These are phyloP conservation scores for Sialia sialis DNA, from an alignment of 2,113 vertebrate species.

Conservation along the genomic window DNA sequence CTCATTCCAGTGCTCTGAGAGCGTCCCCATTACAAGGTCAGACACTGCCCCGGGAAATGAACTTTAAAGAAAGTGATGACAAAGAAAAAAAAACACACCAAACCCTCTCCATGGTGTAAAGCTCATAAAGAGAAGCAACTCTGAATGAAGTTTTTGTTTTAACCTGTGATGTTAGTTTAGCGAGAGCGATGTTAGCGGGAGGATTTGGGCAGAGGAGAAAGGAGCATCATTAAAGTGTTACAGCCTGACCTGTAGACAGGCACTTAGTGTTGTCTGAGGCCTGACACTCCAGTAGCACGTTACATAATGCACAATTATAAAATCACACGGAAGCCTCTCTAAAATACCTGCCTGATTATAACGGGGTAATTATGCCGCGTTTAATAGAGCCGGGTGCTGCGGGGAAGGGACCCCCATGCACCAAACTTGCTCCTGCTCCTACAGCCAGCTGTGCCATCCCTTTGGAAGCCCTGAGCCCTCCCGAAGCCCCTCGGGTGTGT, in stretches of 20 bases:
- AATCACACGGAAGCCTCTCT: conserved; percentile 6
- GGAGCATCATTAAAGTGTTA: background rate
- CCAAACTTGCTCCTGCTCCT: background rate
- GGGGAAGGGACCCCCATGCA: background rate
- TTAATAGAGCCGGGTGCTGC: background rate
- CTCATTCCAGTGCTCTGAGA: background rate
- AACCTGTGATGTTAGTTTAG: too few relatives aligned
- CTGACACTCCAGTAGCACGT: background rate
- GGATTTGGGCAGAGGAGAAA: background rate
- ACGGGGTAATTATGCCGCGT: background rate
- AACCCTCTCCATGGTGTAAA: accelerated
- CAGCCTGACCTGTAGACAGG: background rate
- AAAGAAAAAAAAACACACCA: background rate
- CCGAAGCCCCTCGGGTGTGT: background rate
- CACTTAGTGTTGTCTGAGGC: background rate
- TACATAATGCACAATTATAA: conserved; percentile 52
- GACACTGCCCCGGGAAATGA: background rate
- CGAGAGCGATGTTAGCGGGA: background rate
- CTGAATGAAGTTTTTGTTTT: background rate
- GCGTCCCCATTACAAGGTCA: background rate
- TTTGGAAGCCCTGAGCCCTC: background rate
- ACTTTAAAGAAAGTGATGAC: background rate
- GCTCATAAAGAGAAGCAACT: background rate
- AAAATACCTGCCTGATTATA: conserved; percentile 43
- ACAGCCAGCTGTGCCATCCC: accelerated